phyloP scores from a whole-genome alignment of 2,888 invertebrate genomes.

The Incurvaria masculella region DNA sequence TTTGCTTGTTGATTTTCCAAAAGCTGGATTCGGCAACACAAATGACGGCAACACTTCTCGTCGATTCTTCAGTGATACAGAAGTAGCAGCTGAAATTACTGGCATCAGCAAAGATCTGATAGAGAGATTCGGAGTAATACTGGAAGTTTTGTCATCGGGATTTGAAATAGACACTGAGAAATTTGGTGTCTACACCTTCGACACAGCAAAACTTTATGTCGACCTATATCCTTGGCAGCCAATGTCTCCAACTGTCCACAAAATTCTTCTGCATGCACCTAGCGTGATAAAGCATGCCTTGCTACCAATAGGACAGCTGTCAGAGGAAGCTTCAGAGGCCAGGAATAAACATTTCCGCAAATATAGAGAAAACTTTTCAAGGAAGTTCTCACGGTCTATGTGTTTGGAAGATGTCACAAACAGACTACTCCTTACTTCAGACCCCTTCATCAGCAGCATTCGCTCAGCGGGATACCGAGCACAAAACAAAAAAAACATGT shows the following conservation, averaged over 20 bases:
- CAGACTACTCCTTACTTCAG: conserved; percentile 15
- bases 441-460: conserved; percentile 5
- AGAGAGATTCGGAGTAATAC: conserved; percentile 11
- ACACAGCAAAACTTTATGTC: conserved; percentile 18
- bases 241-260: conserved; percentile 21
- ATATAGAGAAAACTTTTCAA: conserved; percentile 13
- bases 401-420: conserved; percentile 15
- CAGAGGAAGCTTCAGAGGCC: conserved; percentile 19
- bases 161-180: conserved; percentile 9
- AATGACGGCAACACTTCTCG: conserved; percentile 23
- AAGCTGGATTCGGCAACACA: conserved; percentile 20
- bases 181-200: conserved; percentile 3
- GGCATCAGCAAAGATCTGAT: conserved; percentile 16
- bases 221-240: conserved; percentile 19
- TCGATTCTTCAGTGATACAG: conserved; percentile 17
- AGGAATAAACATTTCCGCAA: conserved; percentile 17
- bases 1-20: conserved; percentile 19
- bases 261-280: conserved; percentile 18
- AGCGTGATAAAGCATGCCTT: conserved; percentile 16
- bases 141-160: conserved; percentile 11
- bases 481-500: too few relatives aligned
- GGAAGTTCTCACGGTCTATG: conserved; percentile 14
- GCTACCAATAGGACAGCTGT: conserved; percentile 19
- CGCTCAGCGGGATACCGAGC: too few relatives aligned
- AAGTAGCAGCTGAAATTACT: conserved; percentile 20